Conservation (phyloP, 2,888 invertebrate genomes). For the Harmothoe impar region DNA sequence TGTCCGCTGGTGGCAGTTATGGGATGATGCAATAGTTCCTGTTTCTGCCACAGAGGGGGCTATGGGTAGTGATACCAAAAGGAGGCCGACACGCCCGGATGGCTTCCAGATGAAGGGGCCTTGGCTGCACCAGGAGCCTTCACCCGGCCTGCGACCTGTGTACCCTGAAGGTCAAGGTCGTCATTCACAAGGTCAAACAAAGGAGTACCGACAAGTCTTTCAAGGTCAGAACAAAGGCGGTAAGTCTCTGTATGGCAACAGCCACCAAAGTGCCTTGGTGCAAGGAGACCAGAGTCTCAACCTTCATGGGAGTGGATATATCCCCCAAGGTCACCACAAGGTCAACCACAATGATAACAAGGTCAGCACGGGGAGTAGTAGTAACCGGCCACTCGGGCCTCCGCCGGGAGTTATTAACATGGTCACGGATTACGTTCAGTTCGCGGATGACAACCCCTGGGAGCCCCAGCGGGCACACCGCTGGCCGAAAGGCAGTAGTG, state of each 20-base stretch:
- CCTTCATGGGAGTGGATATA: background rate
- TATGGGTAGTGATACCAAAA: background rate
- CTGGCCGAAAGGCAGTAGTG: background rate
- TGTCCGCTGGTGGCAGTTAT: constrained; percentile 47
- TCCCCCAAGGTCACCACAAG: background rate
- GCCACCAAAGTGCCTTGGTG: background rate
- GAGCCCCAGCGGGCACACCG: constrained; percentile 19
- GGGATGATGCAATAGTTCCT: constrained; percentile 37
- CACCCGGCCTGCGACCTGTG: background rate
- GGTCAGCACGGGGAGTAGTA: background rate
- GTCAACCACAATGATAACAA: background rate
- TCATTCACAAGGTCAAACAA: constrained; percentile 21
- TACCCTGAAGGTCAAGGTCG: constrained; percentile 35
- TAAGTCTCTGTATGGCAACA: constrained; percentile 7
- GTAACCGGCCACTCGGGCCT: background rate
- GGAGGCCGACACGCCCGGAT: background rate
- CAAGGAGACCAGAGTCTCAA: background rate
- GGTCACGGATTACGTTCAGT: background rate
- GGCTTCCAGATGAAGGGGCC: background rate
- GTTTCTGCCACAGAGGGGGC: background rate
- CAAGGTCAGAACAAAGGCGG: constrained; percentile 10
- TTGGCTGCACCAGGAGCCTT: constrained; percentile 4
- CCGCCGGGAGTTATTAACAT: constrained; percentile 13
- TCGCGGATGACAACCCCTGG: constrained; percentile 4
- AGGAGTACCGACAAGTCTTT: constrained; percentile 22